Base-by-base conservation (phyloP, 2,888 invertebrate species). In the Hoplodrina blanda region DNA sequence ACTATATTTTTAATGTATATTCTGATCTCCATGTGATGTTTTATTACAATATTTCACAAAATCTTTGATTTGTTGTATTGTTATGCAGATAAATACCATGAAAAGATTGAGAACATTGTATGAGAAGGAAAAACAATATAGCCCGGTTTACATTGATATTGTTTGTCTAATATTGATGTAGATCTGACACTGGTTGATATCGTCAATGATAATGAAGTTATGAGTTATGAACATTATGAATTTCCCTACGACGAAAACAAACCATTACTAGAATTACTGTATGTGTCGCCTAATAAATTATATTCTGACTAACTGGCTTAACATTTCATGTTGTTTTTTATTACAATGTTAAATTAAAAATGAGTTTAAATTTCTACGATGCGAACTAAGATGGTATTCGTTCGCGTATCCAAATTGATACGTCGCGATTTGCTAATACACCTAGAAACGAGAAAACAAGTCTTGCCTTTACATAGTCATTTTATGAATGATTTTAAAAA, bases 51-150 rank as follows among this genome's bases (percentile, higher is more conserved):
- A 65, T 49, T 73, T 20, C 52, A 71, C 60, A 49, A 60, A 69
- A 25, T 64, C 52, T 64, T 50, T 53, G 25, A 63, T 63, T 64
- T 64, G 17, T 46, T 25, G n/a, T 37, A 37, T 33, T 52, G 11
- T n/a, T 19, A 69, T 25, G 53, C 50, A 41, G n/a, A 50, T 56
- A n/a, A n/a, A 64, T 37, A 19, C 56, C 25, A 53, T 72, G 46
- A 46, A 71, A 11, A 52, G 8, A 15, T 37, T 57, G 13, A 25
- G 13, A 41, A 10, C 5, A 15, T 72, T 72, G 80, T 61, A 85
- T 87, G 88, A 84, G 92, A 93, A 93, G 93, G 92, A 93, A 93
- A 93, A 92, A 81, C 92, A 92, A 93, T 89, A 82, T 88, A 87
- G 87, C 75, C 69, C 71, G 72, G 76, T 72, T 76, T 73, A 78